Evolutionary conservation across 2,113 vertebrate species (phyloP).

Genomic region (Varanus salvator): DNA sequence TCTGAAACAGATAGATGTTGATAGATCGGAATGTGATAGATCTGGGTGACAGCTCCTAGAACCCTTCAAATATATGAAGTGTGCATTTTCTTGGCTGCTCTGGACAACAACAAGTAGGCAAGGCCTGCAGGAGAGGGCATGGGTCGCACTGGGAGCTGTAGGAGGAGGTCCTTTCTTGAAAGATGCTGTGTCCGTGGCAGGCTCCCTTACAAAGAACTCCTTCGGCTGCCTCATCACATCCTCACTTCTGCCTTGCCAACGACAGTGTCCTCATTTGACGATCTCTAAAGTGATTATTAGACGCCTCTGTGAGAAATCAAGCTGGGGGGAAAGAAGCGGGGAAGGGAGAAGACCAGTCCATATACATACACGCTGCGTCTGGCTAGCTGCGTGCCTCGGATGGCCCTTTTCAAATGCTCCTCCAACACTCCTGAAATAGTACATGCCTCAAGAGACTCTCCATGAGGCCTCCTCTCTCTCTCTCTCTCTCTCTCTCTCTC

Average conservation of each 20-base stretch:
- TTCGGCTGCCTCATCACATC: conserved; percentile 76
- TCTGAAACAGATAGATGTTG: conserved; percentile 18
- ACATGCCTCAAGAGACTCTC: neutral
- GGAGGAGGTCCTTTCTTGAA: conserved; percentile 73
- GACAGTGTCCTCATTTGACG: conserved; percentile 58
- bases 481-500: neutral
- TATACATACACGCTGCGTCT: neutral
- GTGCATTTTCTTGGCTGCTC: conserved; percentile 74
- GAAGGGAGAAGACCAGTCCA: neutral
- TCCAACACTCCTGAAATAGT: neutral
- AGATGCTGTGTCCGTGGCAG: conserved; percentile 59
- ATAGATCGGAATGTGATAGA: neutral
- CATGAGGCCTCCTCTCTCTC: neutral
- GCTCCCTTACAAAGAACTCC: conserved; percentile 76
- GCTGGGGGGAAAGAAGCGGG: conserved; percentile 18
- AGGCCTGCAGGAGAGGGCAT: conserved; percentile 71
- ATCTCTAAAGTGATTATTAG: conserved; percentile 62
- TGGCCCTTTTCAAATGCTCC: neutral
- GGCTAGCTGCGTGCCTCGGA: neutral
- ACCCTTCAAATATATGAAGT: conserved; percentile 37
- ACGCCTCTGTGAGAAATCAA: conserved; percentile 56
- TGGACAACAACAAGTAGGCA: conserved; percentile 78
- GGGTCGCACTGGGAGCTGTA: conserved; percentile 76
- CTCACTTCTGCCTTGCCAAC: conserved; percentile 74
- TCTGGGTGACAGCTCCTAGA: neutral